Conservation (phyloP, 2,113 vertebrate genomes). For the Rostratula benghalensis region DNA sequence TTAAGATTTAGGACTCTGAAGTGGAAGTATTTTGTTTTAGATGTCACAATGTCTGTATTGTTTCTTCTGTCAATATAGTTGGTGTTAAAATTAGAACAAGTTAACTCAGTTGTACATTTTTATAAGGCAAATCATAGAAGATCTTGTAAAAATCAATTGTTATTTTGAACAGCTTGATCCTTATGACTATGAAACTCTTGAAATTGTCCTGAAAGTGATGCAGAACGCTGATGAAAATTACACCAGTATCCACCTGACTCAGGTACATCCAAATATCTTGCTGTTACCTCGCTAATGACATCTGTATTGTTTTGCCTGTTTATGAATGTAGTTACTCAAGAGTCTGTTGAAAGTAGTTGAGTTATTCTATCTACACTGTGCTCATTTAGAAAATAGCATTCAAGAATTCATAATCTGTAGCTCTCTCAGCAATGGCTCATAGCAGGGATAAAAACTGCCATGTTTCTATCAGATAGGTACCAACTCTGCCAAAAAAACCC, state of each 20-base stretch:
- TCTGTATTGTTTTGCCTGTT: not conserved
- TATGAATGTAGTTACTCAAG: not conserved
- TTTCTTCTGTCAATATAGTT: not conserved
- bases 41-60: not conserved
- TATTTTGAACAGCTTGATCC: constrained; percentile 87
- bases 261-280: constrained; percentile 71
- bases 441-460: not conserved
- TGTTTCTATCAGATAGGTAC: not conserved
- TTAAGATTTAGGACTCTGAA: not conserved
- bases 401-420: not conserved
- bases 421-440: not conserved
- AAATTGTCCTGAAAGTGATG: constrained; percentile 87
- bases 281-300: not conserved
- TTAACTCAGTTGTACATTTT: not conserved
- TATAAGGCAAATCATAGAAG: not conserved
- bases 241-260: constrained; percentile 79
- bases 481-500: not conserved
- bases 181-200: constrained; percentile 93
- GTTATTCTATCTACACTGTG: not conserved
- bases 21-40: not conserved
- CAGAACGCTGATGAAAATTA: constrained; percentile 84
- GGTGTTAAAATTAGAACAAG: not conserved
- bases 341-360: not conserved
- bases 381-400: not conserved
- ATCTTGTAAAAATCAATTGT: not conserved